These are phyloP conservation scores for Drosophila ochracea DNA, from an alignment of 2,888 invertebrate species.

Conservation along the genomic window DNA sequence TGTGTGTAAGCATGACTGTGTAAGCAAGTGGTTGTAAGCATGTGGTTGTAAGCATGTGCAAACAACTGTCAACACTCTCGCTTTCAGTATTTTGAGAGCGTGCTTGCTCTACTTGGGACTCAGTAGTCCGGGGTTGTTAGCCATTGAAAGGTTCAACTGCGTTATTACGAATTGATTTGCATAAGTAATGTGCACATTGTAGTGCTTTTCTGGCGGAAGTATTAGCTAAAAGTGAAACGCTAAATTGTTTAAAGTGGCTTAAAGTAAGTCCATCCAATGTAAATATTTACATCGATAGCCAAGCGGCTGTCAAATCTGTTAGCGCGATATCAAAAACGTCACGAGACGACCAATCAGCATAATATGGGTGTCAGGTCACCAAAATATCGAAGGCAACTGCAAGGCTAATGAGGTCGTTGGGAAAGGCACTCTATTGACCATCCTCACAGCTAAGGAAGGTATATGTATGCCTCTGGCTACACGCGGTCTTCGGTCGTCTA, in stretches of 20 bases:
- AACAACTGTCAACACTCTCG: constrained; percentile 10
- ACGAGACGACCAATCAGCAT: neutral
- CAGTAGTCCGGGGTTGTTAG: constrained; percentile 23
- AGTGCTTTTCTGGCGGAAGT: neutral
- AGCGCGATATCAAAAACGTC: neutral
- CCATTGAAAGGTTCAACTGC: constrained; percentile 31
- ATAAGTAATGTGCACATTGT: neutral
- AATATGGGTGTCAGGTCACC: neutral
- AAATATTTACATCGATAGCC: neutral
- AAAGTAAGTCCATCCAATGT: neutral
- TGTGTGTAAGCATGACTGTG: neutral
- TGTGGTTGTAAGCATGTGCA: neutral
- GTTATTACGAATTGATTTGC: constrained; percentile 16
- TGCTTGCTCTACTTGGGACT: constrained; percentile 10
- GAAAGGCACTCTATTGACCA: neutral
- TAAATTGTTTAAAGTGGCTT: neutral
- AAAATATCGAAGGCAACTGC: neutral
- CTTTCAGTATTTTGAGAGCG: constrained; percentile 5
- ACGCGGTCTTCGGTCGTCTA: neutral
- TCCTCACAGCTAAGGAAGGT: neutral
- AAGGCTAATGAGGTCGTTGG: neutral
- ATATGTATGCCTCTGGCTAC: neutral
- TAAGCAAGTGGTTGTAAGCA: neutral
- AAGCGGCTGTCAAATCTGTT: neutral
- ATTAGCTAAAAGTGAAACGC: neutral